Evolutionary conservation across 2,113 vertebrate genomes (phyloP).

Genomic region (Coturnix japonica): DNA sequence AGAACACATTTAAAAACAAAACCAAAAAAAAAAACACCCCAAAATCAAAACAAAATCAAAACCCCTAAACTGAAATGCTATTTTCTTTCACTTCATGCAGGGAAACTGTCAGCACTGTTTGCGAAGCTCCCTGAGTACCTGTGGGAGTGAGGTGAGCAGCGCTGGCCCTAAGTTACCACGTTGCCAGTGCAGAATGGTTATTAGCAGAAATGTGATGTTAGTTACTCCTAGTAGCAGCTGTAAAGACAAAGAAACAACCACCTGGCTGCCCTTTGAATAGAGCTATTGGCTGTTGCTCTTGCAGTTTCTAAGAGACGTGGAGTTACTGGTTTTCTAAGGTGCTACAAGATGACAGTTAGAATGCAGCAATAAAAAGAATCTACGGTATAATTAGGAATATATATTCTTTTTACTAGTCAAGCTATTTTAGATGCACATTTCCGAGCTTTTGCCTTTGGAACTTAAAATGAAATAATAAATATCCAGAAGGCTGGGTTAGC

Average conservation of each 20-base stretch:
- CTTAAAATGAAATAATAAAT: background rate
- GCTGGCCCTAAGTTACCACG: background rate
- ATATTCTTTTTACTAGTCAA: background rate
- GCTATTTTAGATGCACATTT: background rate
- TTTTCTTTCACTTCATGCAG: background rate
- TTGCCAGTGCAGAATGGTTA: background rate
- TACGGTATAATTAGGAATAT: background rate
- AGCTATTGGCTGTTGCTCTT: background rate
- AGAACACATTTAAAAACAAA: background rate
- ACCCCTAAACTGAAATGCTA: background rate
- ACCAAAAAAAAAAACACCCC: too few relatives aligned
- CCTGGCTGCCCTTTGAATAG: background rate
- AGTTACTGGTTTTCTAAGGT: background rate
- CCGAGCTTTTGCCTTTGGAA: background rate
- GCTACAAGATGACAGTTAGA: background rate
- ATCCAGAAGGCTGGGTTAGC: background rate
- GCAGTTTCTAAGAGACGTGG: background rate
- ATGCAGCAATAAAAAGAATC: background rate
- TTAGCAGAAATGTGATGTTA: background rate
- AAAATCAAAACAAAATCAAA: too few relatives aligned
- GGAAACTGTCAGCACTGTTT: background rate
- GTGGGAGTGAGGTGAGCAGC: background rate
- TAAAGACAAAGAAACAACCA: background rate
- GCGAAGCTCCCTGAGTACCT: background rate
- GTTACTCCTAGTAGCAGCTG: background rate